These are phyloP conservation scores for Bettongia penicillata DNA, from an alignment of 2,113 vertebrate species.

Conservation along the genomic window DNA sequence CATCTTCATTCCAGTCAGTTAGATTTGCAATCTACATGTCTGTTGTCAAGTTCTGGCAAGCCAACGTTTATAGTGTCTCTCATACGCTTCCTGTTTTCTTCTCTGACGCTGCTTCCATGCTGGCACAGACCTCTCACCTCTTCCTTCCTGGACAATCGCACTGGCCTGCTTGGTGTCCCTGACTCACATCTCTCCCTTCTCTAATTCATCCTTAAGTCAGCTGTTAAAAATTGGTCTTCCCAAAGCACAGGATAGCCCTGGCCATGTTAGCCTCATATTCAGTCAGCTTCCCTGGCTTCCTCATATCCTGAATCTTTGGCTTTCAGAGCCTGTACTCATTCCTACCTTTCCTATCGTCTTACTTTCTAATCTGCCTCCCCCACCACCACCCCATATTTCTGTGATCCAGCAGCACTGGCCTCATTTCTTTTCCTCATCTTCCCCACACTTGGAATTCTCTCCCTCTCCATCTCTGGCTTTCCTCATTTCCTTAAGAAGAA, in stretches of 20 bases:
- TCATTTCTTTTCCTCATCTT: not conserved
- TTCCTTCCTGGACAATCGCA: too few species aligned
- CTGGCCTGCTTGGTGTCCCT: not conserved
- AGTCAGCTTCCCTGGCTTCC: not conserved
- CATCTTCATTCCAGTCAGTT: not conserved
- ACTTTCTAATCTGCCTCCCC: not conserved
- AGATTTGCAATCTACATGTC: not conserved
- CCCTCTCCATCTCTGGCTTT: not conserved
- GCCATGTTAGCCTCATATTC: too few species aligned
- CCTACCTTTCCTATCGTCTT: not conserved
- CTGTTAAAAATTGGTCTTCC: not conserved
- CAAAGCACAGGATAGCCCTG: too few species aligned
- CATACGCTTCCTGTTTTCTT: not conserved
- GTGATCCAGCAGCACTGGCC: not conserved
- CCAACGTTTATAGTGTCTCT: not conserved
- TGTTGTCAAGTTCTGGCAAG: not conserved
- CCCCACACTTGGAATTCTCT: not conserved
- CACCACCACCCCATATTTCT: not conserved
- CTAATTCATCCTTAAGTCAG: not conserved
- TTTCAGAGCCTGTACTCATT: not conserved
- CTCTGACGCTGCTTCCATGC: not conserved
- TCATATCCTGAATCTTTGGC: not conserved
- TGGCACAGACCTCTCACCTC: too few species aligned
- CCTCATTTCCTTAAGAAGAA: not conserved
- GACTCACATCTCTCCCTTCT: not conserved